These are phyloP conservation scores for Podarcis raffonei DNA, from an alignment of 2,113 vertebrate species.

Conservation along the genomic window DNA sequence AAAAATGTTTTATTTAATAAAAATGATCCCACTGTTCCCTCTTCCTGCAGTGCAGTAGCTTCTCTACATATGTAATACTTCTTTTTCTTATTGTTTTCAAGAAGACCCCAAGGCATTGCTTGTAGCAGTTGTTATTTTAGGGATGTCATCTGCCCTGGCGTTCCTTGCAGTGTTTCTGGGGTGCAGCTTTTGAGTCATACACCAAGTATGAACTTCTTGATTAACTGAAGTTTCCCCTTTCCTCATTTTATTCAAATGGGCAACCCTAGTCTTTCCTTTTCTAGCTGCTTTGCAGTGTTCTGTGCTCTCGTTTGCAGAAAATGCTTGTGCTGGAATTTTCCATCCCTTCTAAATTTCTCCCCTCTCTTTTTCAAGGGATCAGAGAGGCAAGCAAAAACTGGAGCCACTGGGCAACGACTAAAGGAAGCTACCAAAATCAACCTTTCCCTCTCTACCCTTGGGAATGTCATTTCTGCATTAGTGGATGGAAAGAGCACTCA, in stretches of 20 bases:
- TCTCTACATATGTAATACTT: background rate
- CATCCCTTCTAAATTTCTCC: background rate
- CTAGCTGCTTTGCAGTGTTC: background rate
- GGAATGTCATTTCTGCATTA: slow-evolving; percentile 97
- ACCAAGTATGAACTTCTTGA: background rate
- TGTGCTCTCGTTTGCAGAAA: background rate
- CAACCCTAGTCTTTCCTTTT: background rate
- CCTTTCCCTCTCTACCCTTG: slow-evolving; percentile 94
- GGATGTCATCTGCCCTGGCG: background rate
- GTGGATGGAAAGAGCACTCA: slow-evolving; percentile 99
- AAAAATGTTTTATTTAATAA: background rate
- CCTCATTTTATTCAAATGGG: background rate
- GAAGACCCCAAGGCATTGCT: background rate
- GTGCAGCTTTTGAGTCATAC: background rate
- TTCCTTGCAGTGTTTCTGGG: background rate
- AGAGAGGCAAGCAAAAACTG: slow-evolving; percentile 96
- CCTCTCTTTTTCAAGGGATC: slow-evolving; percentile 83
- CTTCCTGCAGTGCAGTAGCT: background rate
- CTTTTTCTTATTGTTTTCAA: background rate
- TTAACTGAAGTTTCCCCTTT: background rate
- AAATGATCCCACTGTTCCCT: background rate
- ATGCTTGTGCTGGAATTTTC: background rate
- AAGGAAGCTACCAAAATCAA: slow-evolving; percentile 99
- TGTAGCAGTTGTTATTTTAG: background rate
- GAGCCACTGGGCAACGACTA: slow-evolving; percentile 94